Evolutionary conservation across 2,113 vertebrate genomes (phyloP), one percentile per base, ranked within the genome.

Genomic region (Dromas ardeola): DNA sequence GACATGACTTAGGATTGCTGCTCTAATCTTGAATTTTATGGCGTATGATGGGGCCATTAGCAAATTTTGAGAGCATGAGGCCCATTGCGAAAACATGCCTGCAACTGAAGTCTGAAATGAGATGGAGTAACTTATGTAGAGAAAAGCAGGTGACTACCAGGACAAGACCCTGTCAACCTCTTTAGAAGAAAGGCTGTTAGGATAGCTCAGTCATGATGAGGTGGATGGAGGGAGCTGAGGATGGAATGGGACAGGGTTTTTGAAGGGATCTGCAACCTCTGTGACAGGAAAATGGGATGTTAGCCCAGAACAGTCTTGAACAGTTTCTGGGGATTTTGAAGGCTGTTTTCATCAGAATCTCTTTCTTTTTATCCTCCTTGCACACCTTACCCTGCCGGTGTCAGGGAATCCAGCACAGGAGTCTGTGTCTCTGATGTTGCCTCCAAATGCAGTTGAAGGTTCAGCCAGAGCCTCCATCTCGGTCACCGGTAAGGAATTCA

Each of bases 351-450:
- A 81, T 72, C 36, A 65, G 19, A 56, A 56, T 40, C 4, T 65
- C 2, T 93, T 91, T 73, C 15, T 71, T 56, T 76, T 73, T 72
- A 14, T 71, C 56, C 22, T 93, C 19, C 12, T 5, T 29, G 49
- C 19, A 29, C 38, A 32, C 16, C 22, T 81, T 30, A 42, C 11
- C 29, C 26, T 20, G 8, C 38, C 16, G 74, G 13, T 90, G 34
- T 62, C 81, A 98, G 97, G 93, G 47, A 92, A 83, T 61, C 94
- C 92, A 59, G 92, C 30, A 42, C 87, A 97, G 69, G 98, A 98
- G 56, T 96, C 82, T 50, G 76, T 98, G 71, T 95, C 97, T 34
- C 70, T 98, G 92, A 77, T 84, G 34, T 34, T 98, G 52, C 98
- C 97, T 56, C 14, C 7, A 12, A 81, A 94, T 10, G 94, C 95